Evolutionary conservation across 2,888 invertebrate species (phyloP), one percentile per base, ranked within the genome.

Genomic region (Amphimallon solstitiale): DNA sequence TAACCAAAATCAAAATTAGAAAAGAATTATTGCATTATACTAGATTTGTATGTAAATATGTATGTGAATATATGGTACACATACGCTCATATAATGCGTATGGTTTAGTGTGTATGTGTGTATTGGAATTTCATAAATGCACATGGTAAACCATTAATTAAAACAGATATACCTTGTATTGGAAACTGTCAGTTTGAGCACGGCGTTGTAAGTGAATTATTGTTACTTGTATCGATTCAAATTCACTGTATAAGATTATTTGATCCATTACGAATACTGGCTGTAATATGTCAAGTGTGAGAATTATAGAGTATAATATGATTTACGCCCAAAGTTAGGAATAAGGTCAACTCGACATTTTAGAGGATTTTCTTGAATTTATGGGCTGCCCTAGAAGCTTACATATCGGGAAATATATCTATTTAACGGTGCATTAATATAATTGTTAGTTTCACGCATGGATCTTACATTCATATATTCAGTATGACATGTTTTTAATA

Each of bases 271-370:
- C 67, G 63, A 66, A 61, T 63, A 61, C 66, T 66, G 60, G 63
- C 66, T 60, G 62, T 68, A 68, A 68, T 66, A 66, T 61, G 68
- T 66, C 68, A 52, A 67, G 59, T 67, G 63, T 60, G 62, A 65
- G 69, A 69, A 65, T 68, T 70, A 70, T 66, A 62, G 54, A 63
- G 63, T 66, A 59, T 66, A 63, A 70, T 70, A 71, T 72, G 72
- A 72, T 72, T 72, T 72, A 72, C 68, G 68, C 65, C 43, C 43
- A 12, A 63, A 59, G 67, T 56, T 66, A 19, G 67, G 68, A 72
- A 71, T 72, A 69, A 70, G 71, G 72, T 71, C 72, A 70, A 70
- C 70, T 70, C 70, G 71, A 68, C 72, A 67, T 72, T 72, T 69
- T 67, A 70, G 72, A 70, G 72, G 72, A 72, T 72, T 72, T 59